These are phyloP conservation scores for Lepidothrix coronata DNA, from an alignment of 2,113 vertebrate genomes.

Conservation along the genomic window DNA sequence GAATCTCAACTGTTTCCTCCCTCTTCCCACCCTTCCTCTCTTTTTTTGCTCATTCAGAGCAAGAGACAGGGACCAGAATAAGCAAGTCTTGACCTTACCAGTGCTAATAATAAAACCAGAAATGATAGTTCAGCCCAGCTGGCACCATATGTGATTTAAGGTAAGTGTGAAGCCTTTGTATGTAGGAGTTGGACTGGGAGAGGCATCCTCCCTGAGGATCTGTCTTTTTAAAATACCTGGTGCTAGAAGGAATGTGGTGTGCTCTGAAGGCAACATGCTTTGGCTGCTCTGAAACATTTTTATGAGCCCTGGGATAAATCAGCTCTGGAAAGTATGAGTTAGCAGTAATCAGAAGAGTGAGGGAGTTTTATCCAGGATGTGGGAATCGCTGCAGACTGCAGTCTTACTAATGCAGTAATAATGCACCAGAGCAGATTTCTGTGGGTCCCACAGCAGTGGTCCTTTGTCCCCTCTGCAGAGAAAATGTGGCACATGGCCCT, in stretches of 20 bases:
- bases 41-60: neutral
- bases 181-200: neutral
- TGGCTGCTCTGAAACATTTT: conserved; percentile 39
- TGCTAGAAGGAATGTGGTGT: conserved; percentile 23
- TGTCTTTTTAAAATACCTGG: conserved; percentile 31
- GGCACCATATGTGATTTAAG: neutral
- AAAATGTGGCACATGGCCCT: neutral
- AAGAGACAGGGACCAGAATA: neutral
- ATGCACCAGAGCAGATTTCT: neutral
- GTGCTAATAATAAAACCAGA: neutral
- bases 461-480: neutral
- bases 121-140: neutral
- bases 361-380: conserved; percentile 46
- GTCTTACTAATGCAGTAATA: neutral
- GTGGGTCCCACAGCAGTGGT: neutral
- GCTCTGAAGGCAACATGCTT: conserved; percentile 29
- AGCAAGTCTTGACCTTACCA: neutral
- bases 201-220: neutral
- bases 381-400: neutral
- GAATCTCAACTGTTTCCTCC: neutral
- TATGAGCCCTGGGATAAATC: conserved; percentile 55
- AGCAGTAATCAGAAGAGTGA: conserved; percentile 47
- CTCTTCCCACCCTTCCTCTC: neutral
- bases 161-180: neutral
- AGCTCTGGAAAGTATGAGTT: conserved; percentile 60